Conservation (phyloP, 2,888 invertebrate genomes). For the Carcina quercana region DNA sequence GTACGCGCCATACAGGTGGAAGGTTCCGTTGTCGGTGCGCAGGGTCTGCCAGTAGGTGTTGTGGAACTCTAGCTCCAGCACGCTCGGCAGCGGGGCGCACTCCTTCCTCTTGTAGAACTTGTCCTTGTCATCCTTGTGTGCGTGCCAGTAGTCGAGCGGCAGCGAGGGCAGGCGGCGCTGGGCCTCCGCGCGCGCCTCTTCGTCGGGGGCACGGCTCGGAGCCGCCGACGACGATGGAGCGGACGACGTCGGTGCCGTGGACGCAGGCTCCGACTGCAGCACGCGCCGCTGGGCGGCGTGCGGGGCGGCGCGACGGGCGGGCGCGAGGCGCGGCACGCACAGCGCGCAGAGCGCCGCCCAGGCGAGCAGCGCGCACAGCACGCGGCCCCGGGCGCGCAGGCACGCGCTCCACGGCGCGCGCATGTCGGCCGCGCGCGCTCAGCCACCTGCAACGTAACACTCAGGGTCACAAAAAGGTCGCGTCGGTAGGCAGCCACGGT, state of each 20-base stretch:
- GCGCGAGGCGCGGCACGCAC: constrained; percentile 43
- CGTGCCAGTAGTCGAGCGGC: constrained; percentile 90
- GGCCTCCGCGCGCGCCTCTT: constrained; percentile 84
- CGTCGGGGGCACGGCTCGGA: constrained; percentile 77
- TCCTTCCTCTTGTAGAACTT: constrained; percentile 78
- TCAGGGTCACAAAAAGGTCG: too few relatives aligned
- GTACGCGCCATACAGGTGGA: constrained; percentile 93
- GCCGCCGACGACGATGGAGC: constrained; percentile 24
- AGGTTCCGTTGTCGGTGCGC: constrained; percentile 88
- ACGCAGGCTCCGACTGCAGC: constrained; percentile 37
- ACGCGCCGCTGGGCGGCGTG: constrained; percentile 23
- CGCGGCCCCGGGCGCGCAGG: constrained; percentile 51
- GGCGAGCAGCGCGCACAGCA: constrained; percentile 37
- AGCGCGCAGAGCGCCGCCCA: constrained; percentile 53
- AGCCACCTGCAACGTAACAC: too few relatives aligned
- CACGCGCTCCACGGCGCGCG: constrained; percentile 15
- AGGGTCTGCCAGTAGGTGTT: constrained; percentile 95
- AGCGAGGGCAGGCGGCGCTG: constrained; percentile 87
- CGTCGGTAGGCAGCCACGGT: too few relatives aligned
- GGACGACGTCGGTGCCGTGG: constrained; percentile 24
- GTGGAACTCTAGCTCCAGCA: constrained; percentile 94
- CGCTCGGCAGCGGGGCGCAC: constrained; percentile 90
- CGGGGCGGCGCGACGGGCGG: constrained; percentile 21
- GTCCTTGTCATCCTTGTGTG: constrained; percentile 85
- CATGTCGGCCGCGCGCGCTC: too few relatives aligned